A percentile compares a stretch with the other conserved stretches of the same genome.
These are phyloP conservation scores for Dreissena rostriformis DNA, from an alignment of 1,140 invertebrate genomes.

Conservation along the genomic window DNA sequence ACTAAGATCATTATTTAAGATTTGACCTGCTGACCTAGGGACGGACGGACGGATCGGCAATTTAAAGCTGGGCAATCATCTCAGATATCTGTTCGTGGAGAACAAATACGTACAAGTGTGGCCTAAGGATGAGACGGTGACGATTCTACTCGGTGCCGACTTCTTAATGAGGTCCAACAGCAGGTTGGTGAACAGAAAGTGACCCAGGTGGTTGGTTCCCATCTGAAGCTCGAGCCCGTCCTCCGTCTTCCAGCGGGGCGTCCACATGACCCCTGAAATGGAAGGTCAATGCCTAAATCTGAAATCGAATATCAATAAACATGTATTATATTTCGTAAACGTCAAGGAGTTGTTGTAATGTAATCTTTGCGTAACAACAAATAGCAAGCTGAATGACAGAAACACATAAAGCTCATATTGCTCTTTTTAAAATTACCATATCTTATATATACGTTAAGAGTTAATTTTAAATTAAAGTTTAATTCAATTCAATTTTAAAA, in stretches of 20 bases:
- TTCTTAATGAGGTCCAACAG: conserved; percentile 73
- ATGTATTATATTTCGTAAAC: not conserved
- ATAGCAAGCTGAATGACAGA: not conserved
- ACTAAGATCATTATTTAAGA: too few species aligned
- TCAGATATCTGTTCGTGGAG: too few species aligned
- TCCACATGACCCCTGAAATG: conserved; percentile 62
- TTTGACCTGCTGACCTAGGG: not conserved
- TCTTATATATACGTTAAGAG: too few species aligned
- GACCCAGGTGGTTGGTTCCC: conserved; percentile 72
- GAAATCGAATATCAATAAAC: not conserved
- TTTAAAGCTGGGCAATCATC: too few species aligned
- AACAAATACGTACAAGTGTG: too few species aligned
- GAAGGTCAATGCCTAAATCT: not conserved
- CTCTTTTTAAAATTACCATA: too few species aligned
- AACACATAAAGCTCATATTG: too few species aligned
- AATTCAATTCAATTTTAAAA: too few species aligned
- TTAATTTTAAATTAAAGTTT: too few species aligned
- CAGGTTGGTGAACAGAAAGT: conserved; percentile 75
- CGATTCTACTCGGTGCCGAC: conserved; percentile 73
- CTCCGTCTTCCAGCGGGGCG: conserved; percentile 58
- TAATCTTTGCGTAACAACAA: not conserved
- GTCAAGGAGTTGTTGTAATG: not conserved
- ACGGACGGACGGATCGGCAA: not conserved
- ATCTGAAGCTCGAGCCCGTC: conserved; percentile 72
- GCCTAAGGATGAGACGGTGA: conserved; percentile 63